These are phyloP conservation scores for Rhipidura dahli DNA, from an alignment of 2,113 vertebrate species.

Conservation along the genomic window DNA sequence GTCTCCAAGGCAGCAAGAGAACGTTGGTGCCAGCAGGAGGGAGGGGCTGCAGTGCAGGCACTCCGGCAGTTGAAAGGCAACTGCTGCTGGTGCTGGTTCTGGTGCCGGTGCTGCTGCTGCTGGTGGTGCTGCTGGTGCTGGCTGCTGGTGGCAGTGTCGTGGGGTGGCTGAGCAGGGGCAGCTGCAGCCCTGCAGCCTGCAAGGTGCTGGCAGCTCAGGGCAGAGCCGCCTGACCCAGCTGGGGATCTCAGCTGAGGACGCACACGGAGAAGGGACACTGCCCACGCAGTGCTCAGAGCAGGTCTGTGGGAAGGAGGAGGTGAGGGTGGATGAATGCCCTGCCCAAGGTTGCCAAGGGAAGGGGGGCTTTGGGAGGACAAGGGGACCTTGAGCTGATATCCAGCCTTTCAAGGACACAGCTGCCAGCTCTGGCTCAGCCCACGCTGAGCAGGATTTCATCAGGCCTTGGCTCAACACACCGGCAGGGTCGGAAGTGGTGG, in stretches of 20 bases:
- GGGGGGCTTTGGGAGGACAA: background rate
- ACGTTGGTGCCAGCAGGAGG: background rate
- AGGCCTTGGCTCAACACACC: background rate
- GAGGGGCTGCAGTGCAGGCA: background rate
- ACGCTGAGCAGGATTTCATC: background rate
- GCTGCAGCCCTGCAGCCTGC: background rate
- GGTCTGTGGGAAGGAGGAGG: background rate
- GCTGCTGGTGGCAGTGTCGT: fast-evolving
- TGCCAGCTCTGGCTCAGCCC: background rate
- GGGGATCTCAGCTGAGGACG: background rate
- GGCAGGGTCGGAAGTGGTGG: background rate
- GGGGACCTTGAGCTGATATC: fast-evolving
- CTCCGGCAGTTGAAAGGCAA: background rate
- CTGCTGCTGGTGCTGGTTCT: background rate
- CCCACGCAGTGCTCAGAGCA: background rate
- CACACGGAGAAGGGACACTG: background rate
- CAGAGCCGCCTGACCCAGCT: background rate
- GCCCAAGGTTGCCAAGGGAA: background rate
- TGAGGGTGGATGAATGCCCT: background rate
- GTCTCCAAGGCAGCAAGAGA: no score
- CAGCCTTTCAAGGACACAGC: background rate
- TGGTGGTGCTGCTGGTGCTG: no score
- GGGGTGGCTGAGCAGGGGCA: background rate
- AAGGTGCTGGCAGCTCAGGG: background rate
- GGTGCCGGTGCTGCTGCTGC: background rate